Base-by-base conservation (phyloP, 1,140 invertebrate genomes). In the Chlorops oryzae region DNA sequence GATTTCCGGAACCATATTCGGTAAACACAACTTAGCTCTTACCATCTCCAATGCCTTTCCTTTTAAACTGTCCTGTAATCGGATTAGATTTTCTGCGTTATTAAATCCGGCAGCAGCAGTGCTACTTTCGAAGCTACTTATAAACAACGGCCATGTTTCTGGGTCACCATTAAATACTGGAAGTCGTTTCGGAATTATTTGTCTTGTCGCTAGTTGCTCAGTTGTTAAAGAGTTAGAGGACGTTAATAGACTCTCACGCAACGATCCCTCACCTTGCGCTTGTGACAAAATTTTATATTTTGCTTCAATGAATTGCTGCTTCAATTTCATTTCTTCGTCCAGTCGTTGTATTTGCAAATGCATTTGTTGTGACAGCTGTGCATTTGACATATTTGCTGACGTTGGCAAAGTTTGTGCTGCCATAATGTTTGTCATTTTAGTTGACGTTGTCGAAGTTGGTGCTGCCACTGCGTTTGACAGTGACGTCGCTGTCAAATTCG, bases 71-170 rank as follows among this genome's bases (percentile, higher is more conserved):
- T 13, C 9, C 10, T 35, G 34, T 17, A 35, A 17, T 3, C 34
- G 34, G 3, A 35, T 35, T 35, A 35, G 10, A 35, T 35, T 35
- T 35, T 35, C 34, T 3, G 34, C 34, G 18, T 35, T 17, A 17
- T 17, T 35, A 17, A 15, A 35, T 3, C 34, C 34, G n/a, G 25
- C 47, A 10, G 42, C 10, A 4, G 18, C 27, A 1, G 47, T 42
- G 25, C 37, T 35, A 28, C 42, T 50, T 23, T 41, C 32, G 38
- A 32, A 41, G 39, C 17, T 50, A n/a, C 47, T 50, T 6, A 50
- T 41, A 12, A 50, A 50, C 12, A 50, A 15, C 7, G 39, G 27
- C 47, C 39, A 50, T n/a, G 41, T 28, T n/a, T 42, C 47, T 20
- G 47, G 47, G 22, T 50, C 25, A 3, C 47, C 47, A n/a, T 42